Conservation (phyloP, 2,113 vertebrate species). For the Heptranchias perlo region DNA sequence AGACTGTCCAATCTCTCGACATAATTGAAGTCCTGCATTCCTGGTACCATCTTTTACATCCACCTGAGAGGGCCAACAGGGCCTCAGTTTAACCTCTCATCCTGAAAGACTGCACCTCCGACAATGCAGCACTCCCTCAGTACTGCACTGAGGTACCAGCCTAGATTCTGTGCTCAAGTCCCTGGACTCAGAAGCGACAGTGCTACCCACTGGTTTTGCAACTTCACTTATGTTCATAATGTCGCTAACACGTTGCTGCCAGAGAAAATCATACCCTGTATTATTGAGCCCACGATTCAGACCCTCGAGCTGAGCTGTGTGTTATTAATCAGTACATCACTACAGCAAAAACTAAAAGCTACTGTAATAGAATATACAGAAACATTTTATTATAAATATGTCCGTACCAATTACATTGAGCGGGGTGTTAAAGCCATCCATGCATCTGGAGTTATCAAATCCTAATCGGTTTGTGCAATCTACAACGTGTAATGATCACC, state of each 20-base stretch:
- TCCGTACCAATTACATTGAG: not conserved
- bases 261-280: constrained; percentile 57
- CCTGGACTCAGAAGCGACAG: constrained; percentile 43
- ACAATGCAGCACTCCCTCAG: not conserved
- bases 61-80: not conserved
- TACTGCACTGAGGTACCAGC: no score
- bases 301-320: constrained; percentile 48
- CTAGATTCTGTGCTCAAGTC: no score
- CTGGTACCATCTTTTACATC: no score
- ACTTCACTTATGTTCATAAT: constrained; percentile 49
- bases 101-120: constrained; percentile 53
- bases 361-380: not conserved
- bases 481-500: not conserved
- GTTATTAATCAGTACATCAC: not conserved
- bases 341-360: not conserved
- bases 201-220: constrained; percentile 56
- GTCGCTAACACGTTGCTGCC: no score
- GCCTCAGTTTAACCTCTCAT: constrained; percentile 49
- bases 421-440: not conserved
- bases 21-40: no score
- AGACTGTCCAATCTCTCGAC: no score
- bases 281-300: constrained; percentile 59
- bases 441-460: not conserved
- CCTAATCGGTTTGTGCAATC: not conserved
- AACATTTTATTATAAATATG: not conserved